Percentiles rank a stretch among this genome's conserved stretches.
These are phyloP conservation scores for Dichetophora obliterata DNA, from an alignment of 2,888 invertebrate genomes.

Conservation along the genomic window DNA sequence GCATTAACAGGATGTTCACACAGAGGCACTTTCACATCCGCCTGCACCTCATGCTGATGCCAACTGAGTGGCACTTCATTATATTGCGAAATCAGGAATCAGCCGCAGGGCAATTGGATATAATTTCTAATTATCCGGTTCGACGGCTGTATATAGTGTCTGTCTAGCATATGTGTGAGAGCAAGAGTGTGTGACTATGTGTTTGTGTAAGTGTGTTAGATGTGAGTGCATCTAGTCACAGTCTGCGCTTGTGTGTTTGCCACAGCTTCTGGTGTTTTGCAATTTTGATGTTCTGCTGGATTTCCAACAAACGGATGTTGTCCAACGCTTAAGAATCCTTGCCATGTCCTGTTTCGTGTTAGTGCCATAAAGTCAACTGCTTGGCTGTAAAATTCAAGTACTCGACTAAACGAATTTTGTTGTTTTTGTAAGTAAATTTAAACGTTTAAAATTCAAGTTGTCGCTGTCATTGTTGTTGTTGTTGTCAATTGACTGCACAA, in stretches of 20 bases:
- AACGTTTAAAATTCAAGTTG: constrained; percentile 31
- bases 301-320: constrained; percentile 11
- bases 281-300: neutral
- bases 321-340: neutral
- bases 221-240: neutral
- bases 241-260: neutral
- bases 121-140: constrained; percentile 68
- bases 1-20: constrained; percentile 12
- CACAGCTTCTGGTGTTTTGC: neutral
- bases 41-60: neutral
- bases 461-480: constrained; percentile 1
- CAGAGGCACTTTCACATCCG: neutral
- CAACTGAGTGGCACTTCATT: neutral
- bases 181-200: neutral
- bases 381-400: neutral
- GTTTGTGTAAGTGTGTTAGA: neutral
- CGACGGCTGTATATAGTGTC: constrained; percentile 50
- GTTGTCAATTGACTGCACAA: constrained; percentile 6
- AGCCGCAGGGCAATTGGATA: constrained; percentile 67
- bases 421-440: constrained; percentile 24
- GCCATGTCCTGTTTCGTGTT: neutral
- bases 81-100: constrained; percentile 50
- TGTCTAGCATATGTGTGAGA: constrained; percentile 10
- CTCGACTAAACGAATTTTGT: neutral
- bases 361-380: neutral